phyloP scores from a whole-genome alignment of 1,140 invertebrate genomes.

The Cryptotermes secundus region DNA sequence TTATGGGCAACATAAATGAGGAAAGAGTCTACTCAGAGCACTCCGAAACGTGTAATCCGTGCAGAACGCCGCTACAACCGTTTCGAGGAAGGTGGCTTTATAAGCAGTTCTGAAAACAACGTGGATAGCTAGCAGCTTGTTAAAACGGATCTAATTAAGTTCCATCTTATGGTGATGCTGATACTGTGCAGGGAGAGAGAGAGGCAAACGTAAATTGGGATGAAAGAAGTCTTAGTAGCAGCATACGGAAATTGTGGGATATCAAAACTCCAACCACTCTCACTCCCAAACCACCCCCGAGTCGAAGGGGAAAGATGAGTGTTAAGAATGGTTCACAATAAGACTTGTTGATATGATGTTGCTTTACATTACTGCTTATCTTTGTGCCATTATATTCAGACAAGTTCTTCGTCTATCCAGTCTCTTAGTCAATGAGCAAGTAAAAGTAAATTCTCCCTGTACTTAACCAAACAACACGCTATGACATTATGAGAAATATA shows the following conservation, averaged over 20 bases:
- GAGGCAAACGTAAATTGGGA: neutral
- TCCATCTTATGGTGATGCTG: neutral
- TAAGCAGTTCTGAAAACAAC: neutral
- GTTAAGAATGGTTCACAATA: neutral
- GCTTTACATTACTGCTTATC: neutral
- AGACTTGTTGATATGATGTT: neutral
- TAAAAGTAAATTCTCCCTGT: too few species aligned
- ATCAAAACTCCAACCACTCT: neutral
- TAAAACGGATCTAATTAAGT: conserved; percentile 20
- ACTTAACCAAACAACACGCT: too few species aligned
- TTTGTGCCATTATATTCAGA: too few species aligned
- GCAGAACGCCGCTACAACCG: neutral
- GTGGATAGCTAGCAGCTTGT: conserved; percentile 14
- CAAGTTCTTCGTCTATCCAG: too few species aligned
- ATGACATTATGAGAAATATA: too few species aligned
- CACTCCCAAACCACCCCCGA: neutral
- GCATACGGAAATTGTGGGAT: neutral
- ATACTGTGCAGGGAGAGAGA: neutral
- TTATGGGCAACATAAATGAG: neutral
- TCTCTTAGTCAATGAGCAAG: too few species aligned
- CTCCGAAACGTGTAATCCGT: neutral
- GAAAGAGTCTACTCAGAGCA: neutral
- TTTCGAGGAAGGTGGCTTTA: neutral
- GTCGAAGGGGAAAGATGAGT: neutral
- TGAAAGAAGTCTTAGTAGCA: conserved; percentile 7